Evolutionary conservation across 2,888 invertebrate species (phyloP).

Genomic region (Microctonus brassicae): DNA sequence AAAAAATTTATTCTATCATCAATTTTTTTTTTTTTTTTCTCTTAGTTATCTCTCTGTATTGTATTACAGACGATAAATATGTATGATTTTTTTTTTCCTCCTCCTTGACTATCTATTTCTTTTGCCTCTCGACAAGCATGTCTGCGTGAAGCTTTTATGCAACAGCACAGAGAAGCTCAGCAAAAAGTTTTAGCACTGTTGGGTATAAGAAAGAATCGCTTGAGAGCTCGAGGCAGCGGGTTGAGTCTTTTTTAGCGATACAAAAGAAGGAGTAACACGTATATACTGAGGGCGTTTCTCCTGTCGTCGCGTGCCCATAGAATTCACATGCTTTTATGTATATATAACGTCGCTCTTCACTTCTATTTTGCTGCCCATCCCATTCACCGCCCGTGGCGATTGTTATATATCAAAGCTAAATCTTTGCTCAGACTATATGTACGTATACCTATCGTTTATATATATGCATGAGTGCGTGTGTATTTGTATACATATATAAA

Average conservation of each 20-base stretch:
- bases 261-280: conserved; percentile 26
- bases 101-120: conserved; percentile 37
- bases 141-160: conserved; percentile 14
- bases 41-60: neutral
- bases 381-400: neutral
- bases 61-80: neutral
- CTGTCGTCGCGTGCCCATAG: conserved; percentile 24
- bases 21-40: neutral
- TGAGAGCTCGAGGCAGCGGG: conserved; percentile 23
- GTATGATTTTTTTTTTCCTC: neutral
- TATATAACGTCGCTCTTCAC: neutral
- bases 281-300: conserved; percentile 25
- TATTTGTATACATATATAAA: no score
- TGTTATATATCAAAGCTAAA: conserved; percentile 19
- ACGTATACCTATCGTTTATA: neutral
- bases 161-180: conserved; percentile 25
- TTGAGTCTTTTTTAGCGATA: conserved; percentile 20
- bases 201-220: conserved; percentile 18
- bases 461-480: neutral
- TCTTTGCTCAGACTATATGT: conserved; percentile 8
- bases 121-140: conserved; percentile 32
- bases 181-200: conserved; percentile 18
- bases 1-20: no score
- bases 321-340: conserved; percentile 28
- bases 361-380: neutral